Evolutionary conservation across 2,888 invertebrate species (phyloP), one percentile per base, ranked within the genome.

Genomic region (Ellobium chinense): DNA sequence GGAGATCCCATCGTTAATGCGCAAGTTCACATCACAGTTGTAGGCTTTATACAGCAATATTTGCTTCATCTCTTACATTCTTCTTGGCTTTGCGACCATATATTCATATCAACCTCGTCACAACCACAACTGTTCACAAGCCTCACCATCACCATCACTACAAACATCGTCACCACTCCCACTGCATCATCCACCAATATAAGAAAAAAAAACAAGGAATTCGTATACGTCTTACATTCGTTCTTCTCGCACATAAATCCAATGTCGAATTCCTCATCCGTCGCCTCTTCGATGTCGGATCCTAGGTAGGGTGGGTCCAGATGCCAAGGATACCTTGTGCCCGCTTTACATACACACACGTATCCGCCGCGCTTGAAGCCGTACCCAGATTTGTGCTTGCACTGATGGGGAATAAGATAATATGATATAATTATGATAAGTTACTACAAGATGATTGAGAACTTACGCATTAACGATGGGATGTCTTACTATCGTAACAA

Each of bases 371-470:
- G 95, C 76, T 98, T 95, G 92, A 97, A 98, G 58, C 99, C 99
- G 96, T 97, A 98, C 4, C 99, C 98, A 91, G 98, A 96, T 60
- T 98, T 93, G 0, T 98, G 98, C 93, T 99, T 98, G 93, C 99
- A 99, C 96, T 97, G 89, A 14, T 12, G 21, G n/a, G n/a, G 0
- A 46, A 39, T 14, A 24, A 0, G 1, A 21, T 29, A n/a, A n/a
- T n/a, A n/a, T n/a, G n/a, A n/a, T n/a, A n/a, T n/a, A n/a, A n/a
- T n/a, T n/a, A n/a, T n/a, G n/a, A n/a, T n/a, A n/a, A n/a, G n/a
- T n/a, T n/a, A n/a, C n/a, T n/a, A n/a, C n/a, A n/a, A n/a, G n/a
- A n/a, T n/a, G n/a, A n/a, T n/a, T n/a, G n/a, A n/a, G n/a, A n/a
- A n/a, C n/a, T n/a, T n/a, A n/a, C n/a, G n/a, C n/a, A n/a, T n/a